phyloP scores from a whole-genome alignment of 1,140 invertebrate genomes.

The Lasaia peninsularis region DNA sequence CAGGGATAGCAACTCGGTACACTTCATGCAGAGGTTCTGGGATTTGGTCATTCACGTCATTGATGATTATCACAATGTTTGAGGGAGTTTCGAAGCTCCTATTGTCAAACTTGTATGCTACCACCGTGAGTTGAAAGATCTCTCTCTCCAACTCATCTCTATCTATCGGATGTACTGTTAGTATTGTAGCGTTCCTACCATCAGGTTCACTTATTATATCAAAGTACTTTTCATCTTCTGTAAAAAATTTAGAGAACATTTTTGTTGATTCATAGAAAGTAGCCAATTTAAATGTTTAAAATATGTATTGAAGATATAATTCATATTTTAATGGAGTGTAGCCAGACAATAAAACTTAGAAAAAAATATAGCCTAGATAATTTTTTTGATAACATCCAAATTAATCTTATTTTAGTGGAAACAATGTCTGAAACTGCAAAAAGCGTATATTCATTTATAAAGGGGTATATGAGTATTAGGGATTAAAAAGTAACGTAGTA shows the following conservation, averaged over 20 bases:
- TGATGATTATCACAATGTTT: conserved; percentile 72
- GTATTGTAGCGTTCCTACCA: conserved; percentile 49
- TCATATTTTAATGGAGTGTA: too few relatives aligned
- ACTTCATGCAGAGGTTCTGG: conserved; percentile 55
- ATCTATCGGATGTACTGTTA: conserved; percentile 73
- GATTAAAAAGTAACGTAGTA: too few relatives aligned
- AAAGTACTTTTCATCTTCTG: conserved; percentile 55
- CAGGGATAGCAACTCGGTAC: conserved; percentile 55
- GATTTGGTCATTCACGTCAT: conserved; percentile 78
- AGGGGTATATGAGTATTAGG: too few relatives aligned
- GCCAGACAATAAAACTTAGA: too few relatives aligned
- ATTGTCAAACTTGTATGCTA: conserved; percentile 75
- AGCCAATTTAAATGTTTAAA: too few relatives aligned
- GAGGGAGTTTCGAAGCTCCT: conserved; percentile 44
- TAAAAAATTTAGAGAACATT: background rate
- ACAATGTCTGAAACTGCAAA: too few relatives aligned
- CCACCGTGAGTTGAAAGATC: conserved; percentile 70
- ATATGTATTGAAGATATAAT: too few relatives aligned
- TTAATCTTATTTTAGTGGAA: too few relatives aligned
- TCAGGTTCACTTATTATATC: conserved; percentile 50
- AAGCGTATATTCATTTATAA: too few relatives aligned
- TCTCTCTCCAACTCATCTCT: conserved; percentile 73
- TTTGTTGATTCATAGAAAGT: background rate
- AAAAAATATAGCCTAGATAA: too few relatives aligned
- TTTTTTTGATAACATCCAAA: too few relatives aligned